phyloP scores from a whole-genome alignment of 2,797 vertebrate genomes.

The Sardinella longiceps region DNA sequence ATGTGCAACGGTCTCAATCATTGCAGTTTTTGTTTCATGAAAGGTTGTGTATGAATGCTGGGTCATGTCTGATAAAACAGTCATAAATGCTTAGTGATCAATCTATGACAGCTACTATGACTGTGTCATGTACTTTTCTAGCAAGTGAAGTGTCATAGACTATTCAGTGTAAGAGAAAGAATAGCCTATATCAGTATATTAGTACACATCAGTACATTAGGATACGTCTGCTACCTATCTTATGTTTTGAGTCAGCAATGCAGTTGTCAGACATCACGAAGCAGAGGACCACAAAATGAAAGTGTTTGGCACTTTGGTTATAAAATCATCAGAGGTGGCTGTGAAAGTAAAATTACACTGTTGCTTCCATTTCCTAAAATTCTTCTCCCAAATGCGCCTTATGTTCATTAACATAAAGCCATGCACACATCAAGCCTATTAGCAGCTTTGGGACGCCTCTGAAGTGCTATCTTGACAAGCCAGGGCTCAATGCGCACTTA shows the following conservation, averaged over 20 bases:
- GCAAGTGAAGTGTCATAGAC: too few relatives aligned
- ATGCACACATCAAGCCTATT: slow-evolving; percentile 3
- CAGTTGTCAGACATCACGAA: not conserved
- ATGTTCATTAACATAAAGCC: not conserved
- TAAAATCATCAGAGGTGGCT: not conserved
- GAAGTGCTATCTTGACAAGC: slow-evolving; percentile 9
- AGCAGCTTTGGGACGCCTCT: not conserved
- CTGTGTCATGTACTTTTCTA: too few relatives aligned
- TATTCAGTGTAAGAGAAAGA: not conserved
- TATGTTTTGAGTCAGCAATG: not conserved
- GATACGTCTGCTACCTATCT: too few relatives aligned
- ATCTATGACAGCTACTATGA: too few relatives aligned
- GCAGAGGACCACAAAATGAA: not conserved
- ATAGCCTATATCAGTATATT: not conserved
- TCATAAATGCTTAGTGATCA: too few relatives aligned
- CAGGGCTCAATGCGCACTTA: not conserved
- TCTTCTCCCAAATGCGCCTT: not conserved
- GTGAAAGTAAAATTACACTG: not conserved
- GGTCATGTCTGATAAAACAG: too few relatives aligned
- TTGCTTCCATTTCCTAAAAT: not conserved
- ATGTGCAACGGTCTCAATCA: too few relatives aligned
- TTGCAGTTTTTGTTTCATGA: too few relatives aligned
- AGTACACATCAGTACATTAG: not conserved
- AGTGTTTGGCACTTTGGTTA: too few relatives aligned
- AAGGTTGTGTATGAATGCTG: too few relatives aligned